These are phyloP conservation scores for Cephus rjabovi DNA, from an alignment of 2,888 invertebrate genomes.

Conservation along the genomic window DNA sequence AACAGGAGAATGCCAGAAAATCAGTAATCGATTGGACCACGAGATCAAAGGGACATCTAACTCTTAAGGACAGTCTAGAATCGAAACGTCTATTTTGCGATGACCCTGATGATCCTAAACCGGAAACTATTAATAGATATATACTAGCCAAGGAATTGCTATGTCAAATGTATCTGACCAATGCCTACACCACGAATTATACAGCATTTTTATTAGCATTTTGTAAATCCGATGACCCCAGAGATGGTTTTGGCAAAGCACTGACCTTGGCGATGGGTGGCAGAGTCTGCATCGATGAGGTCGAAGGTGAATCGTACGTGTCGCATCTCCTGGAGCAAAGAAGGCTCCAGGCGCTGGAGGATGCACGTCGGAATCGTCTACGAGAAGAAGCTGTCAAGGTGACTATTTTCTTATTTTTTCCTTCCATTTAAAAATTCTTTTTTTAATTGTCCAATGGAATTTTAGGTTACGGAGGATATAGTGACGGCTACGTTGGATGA, in stretches of 20 bases:
- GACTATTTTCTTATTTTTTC: not conserved
- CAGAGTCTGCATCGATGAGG: conserved; percentile 67
- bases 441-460: not conserved
- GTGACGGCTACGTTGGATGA: not conserved
- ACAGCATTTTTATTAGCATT: conserved; percentile 74
- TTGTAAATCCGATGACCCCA: conserved; percentile 71
- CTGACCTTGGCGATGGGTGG: conserved; percentile 71
- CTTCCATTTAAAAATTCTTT: not conserved
- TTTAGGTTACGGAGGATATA: not conserved
- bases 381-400: conserved; percentile 26
- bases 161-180: conserved; percentile 70
- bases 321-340: conserved; percentile 60
- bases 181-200: conserved; percentile 70
- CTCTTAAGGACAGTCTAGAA: not conserved
- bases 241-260: conserved; percentile 72
- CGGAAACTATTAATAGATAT: conserved; percentile 55
- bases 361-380: conserved; percentile 11
- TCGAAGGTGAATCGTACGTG: conserved; percentile 69
- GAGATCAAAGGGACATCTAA: conserved; percentile 52
- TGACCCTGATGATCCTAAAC: conserved; percentile 10
- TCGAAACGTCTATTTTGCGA: not conserved
- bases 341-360: conserved; percentile 5
- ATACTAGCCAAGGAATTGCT: conserved; percentile 70
- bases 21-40: conserved; percentile 53
- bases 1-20: not conserved